These are phyloP conservation scores for Phoronis australis DNA, from an alignment of 2,888 invertebrate genomes.

Conservation along the genomic window DNA sequence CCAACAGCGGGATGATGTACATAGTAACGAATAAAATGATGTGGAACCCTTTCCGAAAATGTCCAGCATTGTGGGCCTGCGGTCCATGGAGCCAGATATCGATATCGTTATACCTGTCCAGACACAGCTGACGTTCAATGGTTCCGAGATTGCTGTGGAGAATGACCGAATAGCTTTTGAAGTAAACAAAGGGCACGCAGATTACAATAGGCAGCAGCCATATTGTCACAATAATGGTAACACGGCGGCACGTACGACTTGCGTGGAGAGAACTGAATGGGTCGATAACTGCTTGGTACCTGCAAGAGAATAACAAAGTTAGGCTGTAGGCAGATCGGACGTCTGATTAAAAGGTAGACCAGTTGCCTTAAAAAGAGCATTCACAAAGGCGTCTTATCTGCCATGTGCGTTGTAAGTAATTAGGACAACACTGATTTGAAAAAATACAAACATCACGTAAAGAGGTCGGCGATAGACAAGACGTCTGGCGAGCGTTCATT, in stretches of 20 bases:
- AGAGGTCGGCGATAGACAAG: no score
- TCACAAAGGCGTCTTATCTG: no score
- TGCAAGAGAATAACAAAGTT: slow-evolving; percentile 23
- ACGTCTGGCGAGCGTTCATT: no score
- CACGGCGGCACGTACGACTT: slow-evolving; percentile 46
- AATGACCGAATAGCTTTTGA: not conserved
- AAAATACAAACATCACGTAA: no score
- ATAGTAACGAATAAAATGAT: slow-evolving; percentile 51
- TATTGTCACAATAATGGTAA: slow-evolving; percentile 47
- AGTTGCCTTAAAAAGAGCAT: no score
- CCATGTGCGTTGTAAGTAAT: no score
- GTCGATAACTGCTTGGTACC: slow-evolving; percentile 55
- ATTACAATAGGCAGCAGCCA: slow-evolving; percentile 50
- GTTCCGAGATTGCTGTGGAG: not conserved
- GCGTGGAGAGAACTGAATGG: slow-evolving; percentile 52
- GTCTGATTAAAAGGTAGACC: not conserved
- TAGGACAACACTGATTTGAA: no score
- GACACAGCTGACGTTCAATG: slow-evolving; percentile 51
- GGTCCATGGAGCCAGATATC: slow-evolving; percentile 30
- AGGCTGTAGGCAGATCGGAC: not conserved
- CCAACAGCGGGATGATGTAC: slow-evolving; percentile 49
- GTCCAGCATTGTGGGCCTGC: slow-evolving; percentile 16
- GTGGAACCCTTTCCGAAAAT: slow-evolving; percentile 46
- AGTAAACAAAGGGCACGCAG: slow-evolving; percentile 25
- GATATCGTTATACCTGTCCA: slow-evolving; percentile 47